Evolutionary conservation across 2,888 invertebrate species (phyloP).

Genomic region (Mimumesa dahlbomi): DNA sequence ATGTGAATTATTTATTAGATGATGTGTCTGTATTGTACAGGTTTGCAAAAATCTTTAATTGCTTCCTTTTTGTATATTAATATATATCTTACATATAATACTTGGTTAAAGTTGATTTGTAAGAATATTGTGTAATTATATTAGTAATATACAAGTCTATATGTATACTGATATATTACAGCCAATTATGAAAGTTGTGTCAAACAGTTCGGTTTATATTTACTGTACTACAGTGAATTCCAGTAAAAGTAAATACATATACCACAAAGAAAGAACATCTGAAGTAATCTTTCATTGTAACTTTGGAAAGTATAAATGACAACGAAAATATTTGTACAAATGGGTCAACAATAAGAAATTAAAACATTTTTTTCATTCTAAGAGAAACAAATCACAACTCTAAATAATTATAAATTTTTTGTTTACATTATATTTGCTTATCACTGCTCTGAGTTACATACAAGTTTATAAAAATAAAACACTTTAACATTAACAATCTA

Average conservation of each 20-base stretch:
- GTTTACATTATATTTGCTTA: constrained; percentile 32
- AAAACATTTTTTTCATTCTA: too few relatives aligned
- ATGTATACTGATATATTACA: constrained; percentile 1
- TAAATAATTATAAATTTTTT: constrained; percentile 9
- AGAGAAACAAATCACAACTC: not conserved
- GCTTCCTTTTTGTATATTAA: constrained; percentile 9
- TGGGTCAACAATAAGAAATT: not conserved
- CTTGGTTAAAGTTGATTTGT: not conserved
- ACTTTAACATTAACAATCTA: constrained; percentile 38
- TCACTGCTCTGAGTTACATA: constrained; percentile 30
- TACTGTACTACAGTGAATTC: not conserved
- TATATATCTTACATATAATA: constrained; percentile 1
- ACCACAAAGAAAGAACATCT: constrained; percentile 33
- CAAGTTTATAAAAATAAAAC: constrained; percentile 54
- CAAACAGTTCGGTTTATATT: too few relatives aligned
- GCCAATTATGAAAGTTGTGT: constrained; percentile 10
- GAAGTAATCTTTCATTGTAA: constrained; percentile 10
- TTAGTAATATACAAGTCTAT: constrained; percentile 5
- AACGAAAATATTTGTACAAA: not conserved
- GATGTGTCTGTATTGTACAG: constrained; percentile 18
- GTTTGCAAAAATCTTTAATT: constrained; percentile 10
- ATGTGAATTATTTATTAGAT: constrained; percentile 16
- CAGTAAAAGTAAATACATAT: constrained; percentile 2
- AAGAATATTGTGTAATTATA: not conserved
- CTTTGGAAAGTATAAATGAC: not conserved